Percentiles rank a stretch among this genome's conserved stretches.
phyloP scores from a whole-genome alignment of 2,113 vertebrate genomes.

The Baryphthengus martii region DNA sequence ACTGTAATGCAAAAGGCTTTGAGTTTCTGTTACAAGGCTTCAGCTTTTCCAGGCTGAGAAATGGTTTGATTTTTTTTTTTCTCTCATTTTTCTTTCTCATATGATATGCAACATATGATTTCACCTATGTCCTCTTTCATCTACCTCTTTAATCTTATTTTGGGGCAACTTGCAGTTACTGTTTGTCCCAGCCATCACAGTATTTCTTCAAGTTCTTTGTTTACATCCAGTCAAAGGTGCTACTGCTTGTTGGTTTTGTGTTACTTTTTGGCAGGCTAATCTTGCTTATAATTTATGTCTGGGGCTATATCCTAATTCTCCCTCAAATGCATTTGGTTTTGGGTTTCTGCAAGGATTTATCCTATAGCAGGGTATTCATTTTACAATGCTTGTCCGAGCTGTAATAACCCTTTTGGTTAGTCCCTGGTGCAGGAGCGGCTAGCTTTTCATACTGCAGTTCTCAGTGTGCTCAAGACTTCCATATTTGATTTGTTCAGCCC shows the following conservation, averaged over 20 bases:
- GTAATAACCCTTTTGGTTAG: not conserved
- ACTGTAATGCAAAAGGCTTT: not conserved
- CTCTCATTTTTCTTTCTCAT: not conserved
- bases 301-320: not conserved
- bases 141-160: not conserved
- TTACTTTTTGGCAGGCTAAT: not conserved
- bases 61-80: rapidly evolving
- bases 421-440: not conserved
- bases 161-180: not conserved
- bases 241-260: not conserved
- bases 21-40: not conserved
- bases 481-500: not conserved
- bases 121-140: not conserved
- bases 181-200: not conserved
- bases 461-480: not conserved
- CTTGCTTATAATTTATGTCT: not conserved
- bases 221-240: not conserved
- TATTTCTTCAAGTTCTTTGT: not conserved
- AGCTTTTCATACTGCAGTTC: not conserved
- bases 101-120: not conserved
- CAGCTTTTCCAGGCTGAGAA: not conserved
- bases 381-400: not conserved
- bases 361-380: not conserved
- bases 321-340: not conserved
- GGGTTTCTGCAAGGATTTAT: not conserved